Evolutionary conservation across 2,888 invertebrate genomes (phyloP), one percentile per base, ranked within the genome.

Genomic region (Yponomeuta malinellus): DNA sequence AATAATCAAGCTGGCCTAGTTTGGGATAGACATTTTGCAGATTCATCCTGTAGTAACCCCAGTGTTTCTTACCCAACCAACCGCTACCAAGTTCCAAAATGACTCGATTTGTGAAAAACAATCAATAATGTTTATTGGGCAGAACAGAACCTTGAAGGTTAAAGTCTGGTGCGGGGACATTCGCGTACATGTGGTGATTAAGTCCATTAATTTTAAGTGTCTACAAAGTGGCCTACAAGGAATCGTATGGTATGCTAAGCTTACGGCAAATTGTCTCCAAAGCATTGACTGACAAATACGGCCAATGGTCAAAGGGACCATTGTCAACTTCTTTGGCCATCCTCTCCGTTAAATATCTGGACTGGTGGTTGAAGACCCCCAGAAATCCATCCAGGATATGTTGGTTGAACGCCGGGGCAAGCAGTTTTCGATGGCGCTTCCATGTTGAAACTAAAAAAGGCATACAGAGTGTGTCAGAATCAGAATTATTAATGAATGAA

Each of bases 361-460:
- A 59, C 69, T 72, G 71, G 23, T 66, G 48, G 29, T 72, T 71
- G 37, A 73, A 72, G 8, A 70, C 52, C 9, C 33, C 71, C 10
- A 73, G 29, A 48, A 72, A 73, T 0, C 71, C 65, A 31, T 73
- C 71, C 33, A 73, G 52, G n/a, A 73, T 70, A 23, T 68, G 71
- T 29, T 72, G 72, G n/a, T 72, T 69, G 59, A 74, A 74, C 5
- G 72, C 71, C 65, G 74, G 72, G 3, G 48, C 66, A n/a, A 74
- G 29, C 63, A 71, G 72, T 68, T 74, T 74, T 0, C 71, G 64
- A 33, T 73, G 69, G 2, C 65, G 71, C 70, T 71, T 72, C 74
- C 74, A 74, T 5, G 71, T 29, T 65, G 70, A 48, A 15, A 72
- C 74, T 74, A 69, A 78, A 76, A 43, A 33, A 10, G 15, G 33